Evolutionary conservation across 2,888 invertebrate species (phyloP).

Genomic region (Idaea aversata): DNA sequence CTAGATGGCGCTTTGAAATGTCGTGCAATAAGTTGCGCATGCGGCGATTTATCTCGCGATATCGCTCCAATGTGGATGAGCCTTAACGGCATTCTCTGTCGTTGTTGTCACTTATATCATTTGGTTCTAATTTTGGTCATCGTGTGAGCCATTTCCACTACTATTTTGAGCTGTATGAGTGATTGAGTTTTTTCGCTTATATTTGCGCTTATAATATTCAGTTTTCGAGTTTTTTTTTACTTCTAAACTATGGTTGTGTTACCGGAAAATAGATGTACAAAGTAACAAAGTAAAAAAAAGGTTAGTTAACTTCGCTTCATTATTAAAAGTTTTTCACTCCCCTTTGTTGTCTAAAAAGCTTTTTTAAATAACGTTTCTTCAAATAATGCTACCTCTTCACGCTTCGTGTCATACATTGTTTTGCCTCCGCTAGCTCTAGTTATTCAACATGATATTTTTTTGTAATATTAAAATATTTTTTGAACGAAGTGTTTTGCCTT

Average conservation of each 20-base stretch:
- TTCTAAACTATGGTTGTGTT: not conserved
- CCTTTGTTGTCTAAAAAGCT: conserved; percentile 9
- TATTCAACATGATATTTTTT: conserved; percentile 8
- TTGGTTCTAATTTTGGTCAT: not conserved
- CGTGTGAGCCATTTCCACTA: conserved; percentile 10
- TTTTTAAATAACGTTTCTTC: conserved; percentile 2
- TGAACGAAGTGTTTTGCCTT: conserved; percentile 58
- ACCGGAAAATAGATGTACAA: not conserved
- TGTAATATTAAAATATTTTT: conserved; percentile 22
- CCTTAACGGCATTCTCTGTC: not conserved
- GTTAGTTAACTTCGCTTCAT: not conserved
- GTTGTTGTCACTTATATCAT: conserved; percentile 15
- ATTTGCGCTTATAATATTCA: conserved; percentile 14
- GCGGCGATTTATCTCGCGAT: too few relatives aligned
- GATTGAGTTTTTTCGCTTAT: conserved; percentile 34
- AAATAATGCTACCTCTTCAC: conserved; percentile 30
- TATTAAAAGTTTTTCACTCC: not conserved
- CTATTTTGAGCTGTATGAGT: conserved; percentile 37
- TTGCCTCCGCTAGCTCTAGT: conserved; percentile 43
- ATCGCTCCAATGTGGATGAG: too few relatives aligned
- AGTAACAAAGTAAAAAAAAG: not conserved
- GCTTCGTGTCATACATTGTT: conserved; percentile 57
- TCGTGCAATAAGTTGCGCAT: too few relatives aligned
- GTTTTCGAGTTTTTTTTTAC: not conserved
- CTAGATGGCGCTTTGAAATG: too few relatives aligned